Evolutionary conservation across 2,113 vertebrate genomes (phyloP).

Genomic region (Tinamus guttatus): DNA sequence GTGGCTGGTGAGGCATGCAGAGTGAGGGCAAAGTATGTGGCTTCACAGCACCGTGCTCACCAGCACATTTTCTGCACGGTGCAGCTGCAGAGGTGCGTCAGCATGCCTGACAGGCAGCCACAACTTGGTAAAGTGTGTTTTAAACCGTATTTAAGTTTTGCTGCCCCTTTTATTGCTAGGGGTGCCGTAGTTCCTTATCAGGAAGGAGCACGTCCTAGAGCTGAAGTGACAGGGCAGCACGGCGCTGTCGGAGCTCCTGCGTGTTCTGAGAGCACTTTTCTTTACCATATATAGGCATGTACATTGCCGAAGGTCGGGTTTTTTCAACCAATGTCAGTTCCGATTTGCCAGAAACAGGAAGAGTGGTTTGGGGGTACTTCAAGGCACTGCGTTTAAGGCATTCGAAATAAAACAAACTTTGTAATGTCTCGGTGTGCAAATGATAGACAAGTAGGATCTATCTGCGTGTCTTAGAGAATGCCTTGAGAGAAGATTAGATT

Average conservation of each 20-base stretch:
- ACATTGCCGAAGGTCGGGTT: constrained; percentile 12
- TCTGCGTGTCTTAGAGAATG: not conserved
- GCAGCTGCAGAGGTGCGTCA: not conserved
- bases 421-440: not conserved
- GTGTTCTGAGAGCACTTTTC: constrained; percentile 1
- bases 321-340: constrained; percentile 20
- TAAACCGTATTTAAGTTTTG: not conserved
- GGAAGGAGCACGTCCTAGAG: not conserved
- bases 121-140: not conserved
- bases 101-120: not conserved
- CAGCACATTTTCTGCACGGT: not conserved
- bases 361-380: not conserved
- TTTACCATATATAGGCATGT: constrained; percentile 83
- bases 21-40: not conserved
- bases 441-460: not conserved
- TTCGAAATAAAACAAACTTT: not conserved
- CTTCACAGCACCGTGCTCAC: not conserved
- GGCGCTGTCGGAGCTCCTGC: not conserved
- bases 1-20: not conserved
- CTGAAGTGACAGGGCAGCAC: rapidly evolving
- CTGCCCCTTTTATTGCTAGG: rapidly evolving
- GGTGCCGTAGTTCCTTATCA: not conserved
- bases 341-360: constrained; percentile 78
- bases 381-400: rapidly evolving
- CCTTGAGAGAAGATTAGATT: not conserved